Evolutionary conservation across 1,140 invertebrate species (phyloP).

Genomic region (Microplitis mediator): DNA sequence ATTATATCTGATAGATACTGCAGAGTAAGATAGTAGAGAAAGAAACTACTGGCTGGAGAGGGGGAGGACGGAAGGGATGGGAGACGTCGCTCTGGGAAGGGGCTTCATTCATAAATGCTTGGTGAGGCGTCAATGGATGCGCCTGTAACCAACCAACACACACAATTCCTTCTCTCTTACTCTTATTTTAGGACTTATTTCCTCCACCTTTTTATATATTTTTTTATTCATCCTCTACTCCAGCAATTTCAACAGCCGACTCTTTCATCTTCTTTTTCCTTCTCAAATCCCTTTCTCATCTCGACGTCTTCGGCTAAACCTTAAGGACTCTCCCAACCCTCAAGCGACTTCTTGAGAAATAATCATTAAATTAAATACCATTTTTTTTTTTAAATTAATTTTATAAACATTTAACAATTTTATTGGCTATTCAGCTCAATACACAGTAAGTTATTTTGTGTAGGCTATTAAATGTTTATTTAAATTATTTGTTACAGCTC

Average conservation of each 20-base stretch:
- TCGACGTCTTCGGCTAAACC: too few species aligned
- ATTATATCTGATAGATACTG: background rate
- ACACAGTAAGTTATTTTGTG: too few species aligned
- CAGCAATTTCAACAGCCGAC: background rate
- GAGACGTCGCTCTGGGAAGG: slow-evolving; percentile 19
- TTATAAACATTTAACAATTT: too few species aligned
- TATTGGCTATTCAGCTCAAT: too few species aligned
- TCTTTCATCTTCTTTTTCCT: slow-evolving; percentile 23
- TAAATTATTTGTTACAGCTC: background rate
- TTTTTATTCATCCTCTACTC: slow-evolving; percentile 1
- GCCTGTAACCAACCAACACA: slow-evolving; percentile 47
- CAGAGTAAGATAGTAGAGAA: slow-evolving; percentile 2
- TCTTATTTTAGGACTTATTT: background rate
- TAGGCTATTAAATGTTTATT: background rate
- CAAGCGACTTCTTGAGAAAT: too few species aligned
- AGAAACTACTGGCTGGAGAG: slow-evolving; percentile 6
- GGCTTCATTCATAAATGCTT: slow-evolving; percentile 54
- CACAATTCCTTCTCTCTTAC: slow-evolving; percentile 30
- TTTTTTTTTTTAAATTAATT: too few species aligned
- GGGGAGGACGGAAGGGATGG: slow-evolving; percentile 21
- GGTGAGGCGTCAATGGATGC: slow-evolving; percentile 55
- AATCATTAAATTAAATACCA: too few species aligned
- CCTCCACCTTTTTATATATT: too few species aligned
- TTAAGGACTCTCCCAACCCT: too few species aligned
- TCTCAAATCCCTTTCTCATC: background rate